These are phyloP conservation scores for Zosterops hypoxanthus DNA, from an alignment of 2,113 vertebrate genomes.

Conservation along the genomic window DNA sequence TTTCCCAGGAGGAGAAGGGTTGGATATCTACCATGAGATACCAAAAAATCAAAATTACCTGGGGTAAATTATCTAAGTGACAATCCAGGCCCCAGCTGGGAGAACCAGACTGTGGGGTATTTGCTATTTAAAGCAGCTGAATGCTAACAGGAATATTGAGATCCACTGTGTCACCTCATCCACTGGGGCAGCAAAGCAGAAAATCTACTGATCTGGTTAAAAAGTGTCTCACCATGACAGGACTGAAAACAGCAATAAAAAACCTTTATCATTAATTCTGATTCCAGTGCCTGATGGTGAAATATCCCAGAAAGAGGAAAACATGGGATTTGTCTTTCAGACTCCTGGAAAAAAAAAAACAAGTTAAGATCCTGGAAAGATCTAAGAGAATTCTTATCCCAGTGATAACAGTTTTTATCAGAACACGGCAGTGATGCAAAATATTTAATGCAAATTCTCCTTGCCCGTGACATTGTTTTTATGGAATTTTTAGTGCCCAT, in stretches of 20 bases:
- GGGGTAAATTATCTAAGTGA: not conserved
- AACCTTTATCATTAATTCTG: not conserved
- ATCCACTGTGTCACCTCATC: not conserved
- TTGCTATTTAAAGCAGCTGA: not conserved
- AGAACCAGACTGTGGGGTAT: not conserved
- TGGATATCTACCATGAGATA: not conserved
- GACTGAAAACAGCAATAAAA: not conserved
- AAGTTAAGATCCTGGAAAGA: not conserved
- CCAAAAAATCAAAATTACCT: not conserved
- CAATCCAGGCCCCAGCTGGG: not conserved
- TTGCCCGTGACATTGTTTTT: not conserved
- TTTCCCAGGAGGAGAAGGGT: not conserved
- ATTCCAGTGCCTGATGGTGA: not conserved
- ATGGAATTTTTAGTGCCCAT: slow-evolving; percentile 11
- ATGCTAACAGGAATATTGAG: not conserved
- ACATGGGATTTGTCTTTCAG: not conserved
- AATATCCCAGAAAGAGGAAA: not conserved
- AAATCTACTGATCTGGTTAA: not conserved
- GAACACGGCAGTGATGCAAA: not conserved
- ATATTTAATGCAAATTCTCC: not conserved
- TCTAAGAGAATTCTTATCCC: not conserved
- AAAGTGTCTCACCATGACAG: not conserved
- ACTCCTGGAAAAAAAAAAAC: not conserved
- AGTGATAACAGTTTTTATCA: not conserved
- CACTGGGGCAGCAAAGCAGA: not conserved